Base-by-base conservation (phyloP, 30 jellyfish, hydroid and myxozoan genomes). In the Pelagia noctiluca region DNA sequence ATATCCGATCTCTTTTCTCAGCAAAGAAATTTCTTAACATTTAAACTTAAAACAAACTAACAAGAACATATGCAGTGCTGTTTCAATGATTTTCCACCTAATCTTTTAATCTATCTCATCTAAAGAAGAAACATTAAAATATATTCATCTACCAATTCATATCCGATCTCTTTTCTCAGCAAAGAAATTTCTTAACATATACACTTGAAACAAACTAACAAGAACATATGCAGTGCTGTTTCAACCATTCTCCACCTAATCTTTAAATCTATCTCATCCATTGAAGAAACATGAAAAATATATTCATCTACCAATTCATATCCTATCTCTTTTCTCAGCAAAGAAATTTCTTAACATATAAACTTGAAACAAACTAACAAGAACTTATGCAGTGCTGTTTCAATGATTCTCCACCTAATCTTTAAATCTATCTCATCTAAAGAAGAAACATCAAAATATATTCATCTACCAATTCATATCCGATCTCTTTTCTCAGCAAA, bases 401-500 rank as follows among this genome's bases (percentile, higher is more conserved):
- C 89, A 68, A 36, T 87, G 52, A 75, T 87, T 78, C 47, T 93
- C 98, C 19, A 97, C 98, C 74, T 72, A 89, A 0, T 87, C 97
- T 23, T 97, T 80, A n/a, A n/a, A n/a, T n/a, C n/a, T n/a, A n/a
- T n/a, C n/a, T n/a, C n/a, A n/a, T n/a, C n/a, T n/a, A n/a, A n/a
- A n/a, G 12, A 19, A 37, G n/a, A n/a, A n/a, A n/a, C n/a, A n/a
- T n/a, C n/a, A 21, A 28, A 35, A 69, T 18, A 31, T 35, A 21
- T 38, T 49, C 76, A 49, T 2, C 18, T 23, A 42, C 24, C 18
- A 25, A 46, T 22, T 31, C 54, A 82, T 67, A 89, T 66, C 46
- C 98, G 68, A 69, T 91, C 98, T 69, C 96, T 69, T 75, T 91
- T 91, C 46, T 91, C 98, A 1, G 98, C 96, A 50, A 91, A 91